phyloP scores from a whole-genome alignment of 2,888 invertebrate species.

The Ypsolopha scabrella region DNA sequence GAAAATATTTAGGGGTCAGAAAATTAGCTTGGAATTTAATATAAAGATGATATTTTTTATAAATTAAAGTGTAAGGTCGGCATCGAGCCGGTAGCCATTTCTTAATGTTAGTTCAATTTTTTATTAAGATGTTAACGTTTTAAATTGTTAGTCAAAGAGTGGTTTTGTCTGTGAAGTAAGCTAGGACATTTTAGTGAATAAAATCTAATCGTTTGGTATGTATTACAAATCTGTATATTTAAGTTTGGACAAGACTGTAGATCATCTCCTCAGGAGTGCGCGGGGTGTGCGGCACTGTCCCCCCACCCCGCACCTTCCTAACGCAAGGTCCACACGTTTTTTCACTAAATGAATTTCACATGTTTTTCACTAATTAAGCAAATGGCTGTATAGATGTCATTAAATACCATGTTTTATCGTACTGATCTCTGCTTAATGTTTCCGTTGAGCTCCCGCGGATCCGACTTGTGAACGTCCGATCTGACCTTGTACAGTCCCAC shows the following conservation, averaged over 20 bases:
- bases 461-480: too few relatives aligned
- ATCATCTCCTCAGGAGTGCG: background rate
- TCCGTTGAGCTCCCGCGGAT: too few relatives aligned
- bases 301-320: background rate
- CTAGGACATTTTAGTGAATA: background rate
- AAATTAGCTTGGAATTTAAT: background rate
- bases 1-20: background rate
- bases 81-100: constrained; percentile 19
- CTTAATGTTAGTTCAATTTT: constrained; percentile 24
- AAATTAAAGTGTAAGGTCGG: constrained; percentile 4
- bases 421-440: constrained; percentile 1
- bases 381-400: background rate
- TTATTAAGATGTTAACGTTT: constrained; percentile 13
- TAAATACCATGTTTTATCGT: background rate
- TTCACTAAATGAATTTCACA: background rate
- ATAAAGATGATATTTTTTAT: constrained; percentile 3
- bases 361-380: background rate
- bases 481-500: too few relatives aligned
- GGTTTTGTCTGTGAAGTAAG: background rate
- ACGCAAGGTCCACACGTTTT: background rate
- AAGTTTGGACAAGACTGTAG: background rate
- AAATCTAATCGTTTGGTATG: background rate
- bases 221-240: background rate
- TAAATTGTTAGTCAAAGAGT: constrained; percentile 18
- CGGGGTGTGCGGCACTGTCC: too few relatives aligned